Evolutionary conservation across 2,888 invertebrate genomes (phyloP), one percentile per base, ranked within the genome.

Genomic region (Cyaniris semiargus): DNA sequence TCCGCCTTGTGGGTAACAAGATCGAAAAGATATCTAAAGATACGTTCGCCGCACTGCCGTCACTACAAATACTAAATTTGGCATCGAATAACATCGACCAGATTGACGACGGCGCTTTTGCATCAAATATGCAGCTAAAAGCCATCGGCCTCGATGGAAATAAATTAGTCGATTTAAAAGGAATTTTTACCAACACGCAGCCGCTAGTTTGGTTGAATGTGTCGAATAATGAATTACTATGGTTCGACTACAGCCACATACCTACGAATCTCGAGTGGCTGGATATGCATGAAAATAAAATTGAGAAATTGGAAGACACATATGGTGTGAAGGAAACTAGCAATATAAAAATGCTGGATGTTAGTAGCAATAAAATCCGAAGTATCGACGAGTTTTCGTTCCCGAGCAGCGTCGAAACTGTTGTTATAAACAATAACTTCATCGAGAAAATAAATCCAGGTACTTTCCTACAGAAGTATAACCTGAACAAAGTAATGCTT

Each of bases 211-310:
- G 97, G 96, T 90, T 97, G 82, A 97, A 97, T 90, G 96, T 97
- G 78, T 97, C 97, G 76, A 96, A 96, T 89, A 97, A 97, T 90
- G 96, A 96, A 86, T 91, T 97, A 82, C 93, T 95, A 79, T 96
- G 96, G 96, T 97, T 97, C 89, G 97, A 97, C 91, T 97, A 97
- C 84, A 96, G 96, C 82, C 95, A 97, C 84, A 94, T 97, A 83
- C 97, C 97, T 18, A 87, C 94, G 1, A 96, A 96, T 84, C 94
- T 97, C 71, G 96, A 96, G 87, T 97, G 96, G 96, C 92, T 97
- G 78, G 97, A 97, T 88, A 96, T 97, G 94, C 97, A 97, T 86
- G 95, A 96, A 85, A 97, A 97, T 89, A 95, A 96, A 92, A 96
- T 97, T 84, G 95, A 95, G 82, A 96, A 96, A 84, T 92, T 97